phyloP scores from a whole-genome alignment of 2,797 vertebrate species.

The Crenichthys baileyi region DNA sequence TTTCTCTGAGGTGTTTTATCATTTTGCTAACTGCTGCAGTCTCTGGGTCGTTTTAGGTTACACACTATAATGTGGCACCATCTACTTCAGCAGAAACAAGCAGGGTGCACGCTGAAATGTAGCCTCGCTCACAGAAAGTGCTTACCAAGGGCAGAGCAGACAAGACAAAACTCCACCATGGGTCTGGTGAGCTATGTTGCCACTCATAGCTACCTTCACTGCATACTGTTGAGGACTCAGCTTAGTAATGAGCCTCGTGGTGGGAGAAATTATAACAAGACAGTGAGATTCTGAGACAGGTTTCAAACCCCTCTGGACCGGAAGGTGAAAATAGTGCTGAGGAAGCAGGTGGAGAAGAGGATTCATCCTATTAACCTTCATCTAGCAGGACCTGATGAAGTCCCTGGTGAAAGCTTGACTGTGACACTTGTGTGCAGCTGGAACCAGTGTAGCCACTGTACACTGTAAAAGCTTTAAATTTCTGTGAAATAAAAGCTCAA shows the following conservation, averaged over 20 bases:
- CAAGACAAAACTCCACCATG: constrained; percentile 52
- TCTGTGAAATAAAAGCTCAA: neutral
- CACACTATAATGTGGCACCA: constrained; percentile 62
- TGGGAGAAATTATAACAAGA: constrained; percentile 31
- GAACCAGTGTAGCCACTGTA: neutral
- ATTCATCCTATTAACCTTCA: constrained; percentile 49
- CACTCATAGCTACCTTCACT: constrained; percentile 7
- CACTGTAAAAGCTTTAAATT: too few species aligned
- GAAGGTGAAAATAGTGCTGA: constrained; percentile 29
- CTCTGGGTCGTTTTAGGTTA: constrained; percentile 75
- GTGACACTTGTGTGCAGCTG: constrained; percentile 26
- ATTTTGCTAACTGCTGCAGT: constrained; percentile 72
- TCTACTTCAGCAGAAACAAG: constrained; percentile 72
- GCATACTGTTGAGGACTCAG: constrained; percentile 16
- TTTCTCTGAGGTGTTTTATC: constrained; percentile 43
- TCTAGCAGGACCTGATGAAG: constrained; percentile 16
- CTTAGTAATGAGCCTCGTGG: constrained; percentile 14
- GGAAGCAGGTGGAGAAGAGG: constrained; percentile 1
- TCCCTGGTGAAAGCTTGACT: constrained; percentile 33
- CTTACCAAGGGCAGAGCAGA: constrained; percentile 69
- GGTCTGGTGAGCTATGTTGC: constrained; percentile 21
- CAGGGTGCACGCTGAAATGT: constrained; percentile 64
- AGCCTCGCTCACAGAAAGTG: constrained; percentile 65
- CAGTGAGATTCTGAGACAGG: constrained; percentile 18
- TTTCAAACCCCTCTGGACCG: constrained; percentile 7